Evolutionary conservation across 2,888 invertebrate genomes (phyloP), one percentile per base, ranked within the genome.

Genomic region (Macaria liturata): DNA sequence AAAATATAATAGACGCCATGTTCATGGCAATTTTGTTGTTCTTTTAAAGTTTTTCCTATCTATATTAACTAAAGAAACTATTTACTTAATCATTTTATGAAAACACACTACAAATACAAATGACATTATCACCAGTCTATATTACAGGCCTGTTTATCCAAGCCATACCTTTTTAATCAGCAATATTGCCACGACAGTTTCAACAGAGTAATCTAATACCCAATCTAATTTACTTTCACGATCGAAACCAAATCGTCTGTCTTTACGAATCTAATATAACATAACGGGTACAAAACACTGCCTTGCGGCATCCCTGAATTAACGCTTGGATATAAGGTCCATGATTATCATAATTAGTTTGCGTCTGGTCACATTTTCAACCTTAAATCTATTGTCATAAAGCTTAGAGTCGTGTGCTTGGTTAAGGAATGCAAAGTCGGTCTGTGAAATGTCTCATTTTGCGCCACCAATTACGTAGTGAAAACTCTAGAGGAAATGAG

Each of bases 401-500:
- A 46, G n/a, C 0, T 31, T 54, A 30, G 9, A 59, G 48, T 54
- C 0, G 58, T 43, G 54, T 47, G 46, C 20, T 40, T 20, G 9
- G 39, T 9, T 47, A 44, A 44, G 49, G 42, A 54, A 59, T 59
- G 49, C 44, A 45, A 48, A 40, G 46, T 48, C 31, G 46, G 59
- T 51, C 45, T 54, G 50, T 54, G 50, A 51, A 59, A 59, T 59
- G 54, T 52, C 59, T 57, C 51, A 46, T 57, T 65, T 56, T 58
- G 43, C 50, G 57, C 60, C 57, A 49, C 44, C 56, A 60, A 62
- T 65, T 65, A 65, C 62, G 56, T 42, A 50, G 62, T 59, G 59
- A 54, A 50, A 59, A 59, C 54, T 58, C 52, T 48, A 45, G 60
- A 62, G 56, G 56, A 62, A 65, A 65, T 61, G 58, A 62, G 58